phyloP scores from a whole-genome alignment of 2,888 invertebrate genomes.

The Chaitophorus viminalis region DNA sequence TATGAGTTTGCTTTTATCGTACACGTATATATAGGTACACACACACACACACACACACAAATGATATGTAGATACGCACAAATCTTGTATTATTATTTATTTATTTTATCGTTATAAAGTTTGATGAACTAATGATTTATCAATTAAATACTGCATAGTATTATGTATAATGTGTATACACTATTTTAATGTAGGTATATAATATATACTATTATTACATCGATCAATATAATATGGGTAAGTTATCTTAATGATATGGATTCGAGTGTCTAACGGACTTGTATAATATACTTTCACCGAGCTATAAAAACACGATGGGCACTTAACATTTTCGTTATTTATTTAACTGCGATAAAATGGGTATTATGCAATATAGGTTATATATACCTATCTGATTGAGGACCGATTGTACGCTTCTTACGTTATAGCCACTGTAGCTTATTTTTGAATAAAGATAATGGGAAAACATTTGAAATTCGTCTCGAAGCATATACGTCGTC shows the following conservation, averaged over 20 bases:
- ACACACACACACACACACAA: too few relatives aligned
- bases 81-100: constrained; percentile 10
- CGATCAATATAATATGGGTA: background rate
- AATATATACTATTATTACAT: background rate
- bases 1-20: background rate
- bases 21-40: background rate
- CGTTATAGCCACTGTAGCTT: too few relatives aligned
- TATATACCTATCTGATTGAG: too few relatives aligned
- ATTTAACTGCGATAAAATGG: background rate
- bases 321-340: background rate
- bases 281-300: constrained; percentile 7
- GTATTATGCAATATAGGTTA: too few relatives aligned
- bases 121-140: background rate
- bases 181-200: too few relatives aligned
- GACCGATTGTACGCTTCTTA: too few relatives aligned
- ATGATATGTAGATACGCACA: background rate
- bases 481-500: background rate
- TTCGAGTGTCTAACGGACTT: background rate
- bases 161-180: background rate
- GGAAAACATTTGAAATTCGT: background rate
- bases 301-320: background rate
- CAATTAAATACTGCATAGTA: background rate
- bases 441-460: too few relatives aligned
- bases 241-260: background rate
- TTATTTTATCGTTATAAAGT: constrained; percentile 8